Base-by-base conservation (phyloP, 2,888 invertebrate genomes). In the Tenthredo notha region DNA sequence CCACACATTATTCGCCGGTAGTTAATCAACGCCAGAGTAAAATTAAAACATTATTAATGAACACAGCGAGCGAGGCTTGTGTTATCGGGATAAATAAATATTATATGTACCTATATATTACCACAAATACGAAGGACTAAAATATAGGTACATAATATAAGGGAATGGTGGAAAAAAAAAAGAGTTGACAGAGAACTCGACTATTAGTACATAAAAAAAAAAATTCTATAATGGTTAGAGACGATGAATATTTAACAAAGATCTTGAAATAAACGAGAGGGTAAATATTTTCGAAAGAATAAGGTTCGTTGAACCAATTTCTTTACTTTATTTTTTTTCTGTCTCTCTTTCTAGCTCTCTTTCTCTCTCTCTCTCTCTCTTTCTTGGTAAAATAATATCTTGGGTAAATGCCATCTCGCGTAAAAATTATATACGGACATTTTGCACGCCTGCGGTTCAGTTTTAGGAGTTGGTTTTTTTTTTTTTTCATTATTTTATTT, bases 261-360 rank as follows among this genome's bases (percentile, higher is more conserved):
- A 61, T 72, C 74, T 40, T 61, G 75, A 65, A 61, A 75, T 72
- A 80, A 80, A 80, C 80, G 80, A 2, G 58, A 80, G 33, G 50
- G 33, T 78, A 78, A 78, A 78, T 78, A 78, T 78, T 78, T 78
- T 47, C 54, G 47, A 78, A 54, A 54, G 54, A 33, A 78, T 37
- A 54, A 77, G 54, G 80, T 80, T 80, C 61, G 21, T 80, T 61
- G 80, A 61, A 80, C 80, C 61, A 80, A 61, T 80, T 61, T 80
- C 18, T 54, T 54, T 54, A 18, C 25, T 50, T 21, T 50, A 54
- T 18, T 18, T 33, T 4, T 5, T 50, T 18, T 50, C 15, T 6
- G 18, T 50, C n/a, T 50, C 29, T 18, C n/a, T 50, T 15, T 18
- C 40, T 72, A 2, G 7, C 43, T 72, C 1, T 43, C n/a, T 21